Percentiles rank a stretch among this genome's conserved stretches.
Conservation (phyloP, 2,888 invertebrate species). For the Julus scandinavius region DNA sequence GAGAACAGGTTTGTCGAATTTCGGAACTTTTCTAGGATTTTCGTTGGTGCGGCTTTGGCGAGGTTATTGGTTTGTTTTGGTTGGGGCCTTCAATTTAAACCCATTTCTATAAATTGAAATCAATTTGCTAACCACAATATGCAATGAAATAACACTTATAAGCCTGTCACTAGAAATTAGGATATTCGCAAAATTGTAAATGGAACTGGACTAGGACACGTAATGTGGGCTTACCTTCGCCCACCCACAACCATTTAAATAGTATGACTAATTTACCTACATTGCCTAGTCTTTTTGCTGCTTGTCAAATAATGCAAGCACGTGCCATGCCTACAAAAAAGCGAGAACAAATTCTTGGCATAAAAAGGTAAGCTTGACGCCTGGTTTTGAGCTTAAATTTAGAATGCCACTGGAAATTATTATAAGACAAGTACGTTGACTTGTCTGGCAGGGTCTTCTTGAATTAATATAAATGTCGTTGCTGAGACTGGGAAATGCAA, state of each 20-base stretch:
- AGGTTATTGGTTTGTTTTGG: background rate
- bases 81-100: background rate
- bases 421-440: background rate
- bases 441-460: background rate
- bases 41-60: background rate
- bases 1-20: background rate
- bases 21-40: background rate
- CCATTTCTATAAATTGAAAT: background rate
- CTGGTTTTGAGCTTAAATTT: background rate
- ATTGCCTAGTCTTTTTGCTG: conserved; percentile 5
- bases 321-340: background rate
- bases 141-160: background rate
- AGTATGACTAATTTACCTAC: background rate
- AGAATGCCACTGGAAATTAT: background rate
- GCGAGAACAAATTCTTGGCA: background rate
- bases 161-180: background rate
- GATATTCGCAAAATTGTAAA: background rate
- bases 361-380: background rate
- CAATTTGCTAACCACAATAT: background rate
- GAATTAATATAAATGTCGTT: background rate
- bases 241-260: background rate
- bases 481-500: background rate
- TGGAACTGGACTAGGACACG: background rate
- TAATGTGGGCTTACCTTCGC: background rate
- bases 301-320: background rate